Conservation (phyloP, 2,113 vertebrate species). For the Nymphicus hollandicus region DNA sequence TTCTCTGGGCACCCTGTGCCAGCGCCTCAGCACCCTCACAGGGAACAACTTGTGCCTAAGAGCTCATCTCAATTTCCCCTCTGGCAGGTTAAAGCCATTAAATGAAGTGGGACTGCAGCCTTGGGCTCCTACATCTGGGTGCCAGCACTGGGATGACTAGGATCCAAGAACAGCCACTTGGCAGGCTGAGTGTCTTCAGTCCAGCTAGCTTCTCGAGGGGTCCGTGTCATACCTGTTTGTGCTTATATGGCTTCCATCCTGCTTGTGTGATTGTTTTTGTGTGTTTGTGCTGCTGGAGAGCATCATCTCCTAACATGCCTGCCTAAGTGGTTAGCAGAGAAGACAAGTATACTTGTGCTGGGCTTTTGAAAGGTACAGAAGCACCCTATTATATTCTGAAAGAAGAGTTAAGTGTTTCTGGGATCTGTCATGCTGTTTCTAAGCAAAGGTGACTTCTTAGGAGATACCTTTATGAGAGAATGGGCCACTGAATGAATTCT, state of each 20-base stretch:
- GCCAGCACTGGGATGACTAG: no score
- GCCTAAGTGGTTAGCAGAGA: background rate
- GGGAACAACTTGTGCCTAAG: background rate
- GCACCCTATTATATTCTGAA: background rate
- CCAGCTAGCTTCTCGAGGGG: background rate
- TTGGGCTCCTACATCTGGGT: accelerated
- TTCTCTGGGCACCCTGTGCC: no score
- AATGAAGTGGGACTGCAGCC: background rate
- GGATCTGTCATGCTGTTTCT: background rate
- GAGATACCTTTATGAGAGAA: background rate
- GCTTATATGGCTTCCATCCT: no score
- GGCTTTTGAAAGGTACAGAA: background rate
- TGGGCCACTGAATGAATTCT: background rate
- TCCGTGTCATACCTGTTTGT: accelerated
- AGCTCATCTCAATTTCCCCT: background rate
- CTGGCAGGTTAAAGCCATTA: background rate
- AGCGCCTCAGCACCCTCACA: background rate
- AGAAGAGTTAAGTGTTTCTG: background rate
- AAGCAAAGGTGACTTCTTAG: background rate
- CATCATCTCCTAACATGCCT: background rate
- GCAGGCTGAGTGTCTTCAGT: background rate
- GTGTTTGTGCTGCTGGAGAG: background rate
- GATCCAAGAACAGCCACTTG: no score
- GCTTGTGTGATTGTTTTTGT: background rate
- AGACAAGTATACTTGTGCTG: accelerated